Conservation (phyloP, 2,888 invertebrate genomes). For the Tolmerus cingulatus region DNA sequence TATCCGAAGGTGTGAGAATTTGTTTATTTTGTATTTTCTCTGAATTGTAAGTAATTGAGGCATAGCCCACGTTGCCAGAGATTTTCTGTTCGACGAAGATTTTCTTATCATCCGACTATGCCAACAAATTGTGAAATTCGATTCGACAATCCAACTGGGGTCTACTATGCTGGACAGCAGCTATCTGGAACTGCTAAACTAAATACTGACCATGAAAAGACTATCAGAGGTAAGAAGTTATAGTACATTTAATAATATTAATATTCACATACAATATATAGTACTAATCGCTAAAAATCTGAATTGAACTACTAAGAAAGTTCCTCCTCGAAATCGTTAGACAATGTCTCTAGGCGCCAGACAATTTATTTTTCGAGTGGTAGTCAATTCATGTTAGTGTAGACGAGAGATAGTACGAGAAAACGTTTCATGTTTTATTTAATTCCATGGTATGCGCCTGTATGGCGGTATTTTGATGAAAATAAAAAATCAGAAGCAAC, state of each 20-base stretch:
- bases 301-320: neutral
- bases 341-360: neutral
- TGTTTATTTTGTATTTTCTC: neutral
- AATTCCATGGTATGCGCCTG: neutral
- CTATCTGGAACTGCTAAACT: constrained; percentile 8
- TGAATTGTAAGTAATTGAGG: neutral
- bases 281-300: neutral
- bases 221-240: constrained; percentile 14
- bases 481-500: neutral
- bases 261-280: neutral
- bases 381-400: neutral
- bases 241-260: neutral
- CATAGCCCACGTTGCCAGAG: neutral
- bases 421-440: neutral
- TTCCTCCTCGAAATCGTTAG: neutral
- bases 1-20: neutral
- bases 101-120: neutral
- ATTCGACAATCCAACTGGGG: constrained; percentile 19
- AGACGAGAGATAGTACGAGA: neutral
- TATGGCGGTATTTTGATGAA: neutral
- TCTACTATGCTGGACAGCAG: constrained; percentile 29
- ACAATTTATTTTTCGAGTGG: neutral
- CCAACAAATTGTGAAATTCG: constrained; percentile 12
- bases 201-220: constrained; percentile 5
- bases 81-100: neutral